phyloP scores from a whole-genome alignment of 2,113 vertebrate genomes.

The Puma concolor region DNA sequence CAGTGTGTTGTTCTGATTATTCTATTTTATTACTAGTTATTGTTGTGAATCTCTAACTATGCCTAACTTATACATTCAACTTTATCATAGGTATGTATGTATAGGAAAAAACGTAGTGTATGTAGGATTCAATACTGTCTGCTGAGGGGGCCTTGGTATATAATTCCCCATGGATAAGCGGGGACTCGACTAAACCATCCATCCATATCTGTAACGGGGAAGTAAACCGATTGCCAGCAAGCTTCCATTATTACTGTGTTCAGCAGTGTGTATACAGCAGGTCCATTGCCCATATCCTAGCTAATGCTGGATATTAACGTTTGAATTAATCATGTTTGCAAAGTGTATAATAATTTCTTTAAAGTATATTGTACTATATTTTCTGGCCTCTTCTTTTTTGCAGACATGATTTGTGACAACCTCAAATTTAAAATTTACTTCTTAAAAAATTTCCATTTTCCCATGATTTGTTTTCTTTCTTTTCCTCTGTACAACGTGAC shows the following conservation, averaged over 20 bases:
- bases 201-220: not conserved
- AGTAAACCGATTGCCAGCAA: not conserved
- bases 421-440: slow-evolving; percentile 12
- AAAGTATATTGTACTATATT: not conserved
- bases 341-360: not conserved
- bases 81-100: not conserved
- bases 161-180: not conserved
- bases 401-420: not conserved
- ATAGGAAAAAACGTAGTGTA: not conserved
- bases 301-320: not conserved
- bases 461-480: not conserved
- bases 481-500: not conserved
- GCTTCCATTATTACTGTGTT: not conserved
- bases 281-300: not conserved
- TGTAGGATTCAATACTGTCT: not conserved
- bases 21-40: not conserved
- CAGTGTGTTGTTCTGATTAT: not conserved
- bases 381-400: not conserved
- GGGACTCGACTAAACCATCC: not conserved
- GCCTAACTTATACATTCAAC: not conserved
- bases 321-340: not conserved
- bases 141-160: not conserved
- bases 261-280: not conserved
- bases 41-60: not conserved
- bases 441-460: not conserved